phyloP scores from a whole-genome alignment of 2,113 vertebrate genomes.

The Chionomys nivalis region DNA sequence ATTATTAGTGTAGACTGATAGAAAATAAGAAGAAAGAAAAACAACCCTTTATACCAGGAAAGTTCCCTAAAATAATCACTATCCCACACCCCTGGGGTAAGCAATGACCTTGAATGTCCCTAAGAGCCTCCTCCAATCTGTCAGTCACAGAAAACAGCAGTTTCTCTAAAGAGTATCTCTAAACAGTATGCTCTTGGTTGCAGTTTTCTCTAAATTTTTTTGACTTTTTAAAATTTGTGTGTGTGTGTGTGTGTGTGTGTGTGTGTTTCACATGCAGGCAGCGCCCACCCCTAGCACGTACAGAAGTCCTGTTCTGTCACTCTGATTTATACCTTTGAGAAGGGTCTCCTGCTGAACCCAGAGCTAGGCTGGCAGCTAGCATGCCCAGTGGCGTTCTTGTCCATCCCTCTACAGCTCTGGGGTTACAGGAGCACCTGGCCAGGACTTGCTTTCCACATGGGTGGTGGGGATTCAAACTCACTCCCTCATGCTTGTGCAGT shows the following conservation, averaged over 20 bases:
- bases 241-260: background rate
- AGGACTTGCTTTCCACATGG: background rate
- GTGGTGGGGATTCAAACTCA: background rate
- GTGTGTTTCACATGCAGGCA: background rate
- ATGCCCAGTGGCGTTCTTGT: background rate
- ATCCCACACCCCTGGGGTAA: background rate
- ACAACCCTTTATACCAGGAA: background rate
- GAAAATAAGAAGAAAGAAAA: background rate
- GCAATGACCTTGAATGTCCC: background rate
- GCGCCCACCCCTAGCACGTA: background rate
- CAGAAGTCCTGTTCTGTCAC: too few species aligned
- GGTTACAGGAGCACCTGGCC: background rate
- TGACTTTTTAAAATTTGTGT: background rate
- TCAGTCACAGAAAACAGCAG: background rate
- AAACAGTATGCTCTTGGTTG: constrained; percentile 56
- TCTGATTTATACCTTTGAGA: background rate
- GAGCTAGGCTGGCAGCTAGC: background rate
- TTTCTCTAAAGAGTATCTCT: constrained; percentile 26
- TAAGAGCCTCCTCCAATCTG: background rate
- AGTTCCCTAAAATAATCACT: background rate
- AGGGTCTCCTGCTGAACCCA: background rate
- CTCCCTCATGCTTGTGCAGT: background rate
- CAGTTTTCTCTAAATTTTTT: constrained; percentile 52
- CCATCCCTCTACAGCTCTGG: background rate
- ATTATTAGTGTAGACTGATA: background rate